Base-by-base conservation (phyloP, 2,888 invertebrate species). In the Thelaira solivaga region DNA sequence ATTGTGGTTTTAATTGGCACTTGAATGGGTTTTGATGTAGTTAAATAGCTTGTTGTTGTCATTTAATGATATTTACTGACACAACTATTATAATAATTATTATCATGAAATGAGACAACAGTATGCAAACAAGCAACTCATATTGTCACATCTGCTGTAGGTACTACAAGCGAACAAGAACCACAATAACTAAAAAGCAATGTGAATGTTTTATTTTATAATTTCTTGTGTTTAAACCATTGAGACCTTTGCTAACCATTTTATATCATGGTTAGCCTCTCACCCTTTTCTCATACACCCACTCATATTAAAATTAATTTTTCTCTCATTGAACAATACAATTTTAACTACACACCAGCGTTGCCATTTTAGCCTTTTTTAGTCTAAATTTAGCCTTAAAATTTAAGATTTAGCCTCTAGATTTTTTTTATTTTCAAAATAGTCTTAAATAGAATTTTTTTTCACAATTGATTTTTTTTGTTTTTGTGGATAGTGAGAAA, bases 1-100 rank as follows among this genome's bases (percentile, higher is more conserved):
- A 74, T 78, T 78, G 78, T 78, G 78, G 78, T 78, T 78, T 78
- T 78, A 78, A 78, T 78, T 78, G 74, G 78, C 74, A 71, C 78
- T 78, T 78, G 74, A 78, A 78, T 71, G 78, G 78, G 69, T 41
- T 78, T 78, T 74, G 74, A 78, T 78, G 78, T 78, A 78, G 78
- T 78, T 74, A 74, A 64, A 78, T 74, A 74, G 78, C 74, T 61
- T 74, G 78, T 78, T 74, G 78, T 78, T 61, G 78, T 78, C 69
- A 74, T 74, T 74, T 71, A 78, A 74, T 74, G 65, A 53, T 74
- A 78, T 78, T 78, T 71, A 73, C 72, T 67, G 61, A 67, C 68
- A 73, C 67, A 62, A 65, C 36, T 47, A 36, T 41, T 49, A 59
- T 62, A 53, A 51, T 62, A 22, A 39, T 16, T 59, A 22, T 31